These are phyloP conservation scores for Phyllotreta striolata DNA, from an alignment of 2,888 invertebrate species.

Conservation along the genomic window DNA sequence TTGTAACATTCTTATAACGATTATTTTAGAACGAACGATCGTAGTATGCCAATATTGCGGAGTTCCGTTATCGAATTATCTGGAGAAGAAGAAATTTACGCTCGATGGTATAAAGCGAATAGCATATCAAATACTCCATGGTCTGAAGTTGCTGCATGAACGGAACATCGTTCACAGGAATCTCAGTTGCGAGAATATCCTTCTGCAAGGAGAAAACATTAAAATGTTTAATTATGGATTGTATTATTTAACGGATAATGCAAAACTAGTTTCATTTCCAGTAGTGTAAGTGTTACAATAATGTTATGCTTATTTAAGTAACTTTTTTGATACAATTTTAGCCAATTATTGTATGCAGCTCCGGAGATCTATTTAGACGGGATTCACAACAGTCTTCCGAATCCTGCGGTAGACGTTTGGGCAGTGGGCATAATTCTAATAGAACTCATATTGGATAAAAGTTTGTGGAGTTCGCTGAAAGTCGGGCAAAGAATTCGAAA, in stretches of 20 bases:
- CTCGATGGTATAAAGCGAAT: slow-evolving; percentile 69
- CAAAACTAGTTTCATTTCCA: slow-evolving; percentile 89
- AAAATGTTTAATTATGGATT: slow-evolving; percentile 95
- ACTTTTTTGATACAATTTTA: slow-evolving; percentile 55
- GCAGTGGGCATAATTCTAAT: slow-evolving; percentile 89
- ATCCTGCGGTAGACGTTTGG: slow-evolving; percentile 91
- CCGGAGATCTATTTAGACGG: slow-evolving; percentile 81
- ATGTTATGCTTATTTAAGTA: neutral
- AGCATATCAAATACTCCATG: slow-evolving; percentile 77
- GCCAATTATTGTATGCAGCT: slow-evolving; percentile 79
- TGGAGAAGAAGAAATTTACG: slow-evolving; percentile 62
- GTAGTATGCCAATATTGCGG: slow-evolving; percentile 84
- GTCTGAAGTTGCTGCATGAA: slow-evolving; percentile 75
- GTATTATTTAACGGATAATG: slow-evolving; percentile 88
- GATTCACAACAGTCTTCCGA: slow-evolving; percentile 59
- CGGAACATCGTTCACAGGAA: slow-evolving; percentile 81
- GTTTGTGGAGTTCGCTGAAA: slow-evolving; percentile 78
- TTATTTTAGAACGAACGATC: slow-evolving; percentile 76
- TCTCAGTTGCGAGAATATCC: slow-evolving; percentile 82
- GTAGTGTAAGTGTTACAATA: slow-evolving; percentile 69
- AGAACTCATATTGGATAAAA: slow-evolving; percentile 76
- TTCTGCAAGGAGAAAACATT: slow-evolving; percentile 76
- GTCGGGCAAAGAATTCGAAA: slow-evolving; percentile 78
- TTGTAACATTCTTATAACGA: slow-evolving; percentile 6
- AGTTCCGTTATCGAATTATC: slow-evolving; percentile 65